Evolutionary conservation across 2,113 vertebrate genomes (phyloP).

Genomic region (Grallaria varia): DNA sequence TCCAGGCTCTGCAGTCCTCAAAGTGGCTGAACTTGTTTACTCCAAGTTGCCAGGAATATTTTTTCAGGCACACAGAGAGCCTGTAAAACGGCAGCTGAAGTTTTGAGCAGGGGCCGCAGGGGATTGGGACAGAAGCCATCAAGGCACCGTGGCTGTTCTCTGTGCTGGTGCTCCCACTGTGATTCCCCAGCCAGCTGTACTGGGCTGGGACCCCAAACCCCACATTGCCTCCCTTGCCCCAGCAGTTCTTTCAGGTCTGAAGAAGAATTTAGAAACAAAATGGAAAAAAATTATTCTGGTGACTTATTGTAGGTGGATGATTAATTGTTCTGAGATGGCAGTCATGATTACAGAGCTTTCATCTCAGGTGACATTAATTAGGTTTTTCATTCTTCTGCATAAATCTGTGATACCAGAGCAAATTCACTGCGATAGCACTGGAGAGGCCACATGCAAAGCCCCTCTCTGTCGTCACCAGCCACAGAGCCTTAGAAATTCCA

Average conservation of each 20-base stretch:
- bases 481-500: background rate
- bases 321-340: slow-evolving; percentile 27
- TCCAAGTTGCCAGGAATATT: background rate
- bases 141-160: background rate
- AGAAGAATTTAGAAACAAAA: background rate
- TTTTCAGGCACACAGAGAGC: background rate
- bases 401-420: background rate
- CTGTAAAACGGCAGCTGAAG: background rate
- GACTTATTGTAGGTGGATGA: background rate
- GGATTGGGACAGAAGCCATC: background rate
- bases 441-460: background rate
- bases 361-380: background rate
- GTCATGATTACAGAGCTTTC: background rate
- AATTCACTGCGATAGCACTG: background rate
- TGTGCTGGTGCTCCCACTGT: background rate
- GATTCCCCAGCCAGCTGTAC: background rate
- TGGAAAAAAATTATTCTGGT: background rate
- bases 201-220: background rate
- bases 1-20: background rate
- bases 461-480: background rate
- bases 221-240: background rate
- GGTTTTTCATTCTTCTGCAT: background rate
- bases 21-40: background rate
- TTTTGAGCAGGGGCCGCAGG: background rate
- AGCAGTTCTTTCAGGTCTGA: background rate